Percentiles rank a stretch among this genome's conserved stretches.
Evolutionary conservation across 2,888 invertebrate species (phyloP).

Genomic region (Margaritifera margaritifera): DNA sequence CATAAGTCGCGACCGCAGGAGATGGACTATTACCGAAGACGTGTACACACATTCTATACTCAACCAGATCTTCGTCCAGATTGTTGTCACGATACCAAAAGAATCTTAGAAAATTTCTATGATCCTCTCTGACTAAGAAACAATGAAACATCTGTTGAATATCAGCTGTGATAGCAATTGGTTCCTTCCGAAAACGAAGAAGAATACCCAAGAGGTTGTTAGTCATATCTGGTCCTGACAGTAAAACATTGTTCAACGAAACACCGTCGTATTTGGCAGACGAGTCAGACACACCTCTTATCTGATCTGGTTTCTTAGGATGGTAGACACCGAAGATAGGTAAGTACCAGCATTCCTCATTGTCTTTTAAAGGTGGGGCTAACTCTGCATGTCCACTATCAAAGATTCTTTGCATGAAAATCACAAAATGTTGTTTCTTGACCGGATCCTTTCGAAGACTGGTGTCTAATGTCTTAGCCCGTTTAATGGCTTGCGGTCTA

Average conservation of each 20-base stretch:
- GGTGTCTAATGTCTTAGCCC: conserved; percentile 18
- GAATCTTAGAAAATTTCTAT: conserved; percentile 32
- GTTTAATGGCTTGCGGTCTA: conserved; percentile 13
- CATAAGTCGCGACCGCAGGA: conserved; percentile 35
- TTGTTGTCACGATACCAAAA: conserved; percentile 39
- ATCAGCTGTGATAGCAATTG: conserved; percentile 26
- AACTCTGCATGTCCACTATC: conserved; percentile 29
- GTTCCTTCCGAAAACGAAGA: conserved; percentile 24
- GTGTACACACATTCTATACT: conserved; percentile 35
- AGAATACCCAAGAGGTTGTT: conserved; percentile 34
- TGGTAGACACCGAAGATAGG: conserved; percentile 38
- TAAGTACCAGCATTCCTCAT: conserved; percentile 39
- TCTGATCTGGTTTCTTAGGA: conserved; percentile 24
- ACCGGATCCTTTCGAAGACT: conserved; percentile 17
- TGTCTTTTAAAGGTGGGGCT: conserved; percentile 16
- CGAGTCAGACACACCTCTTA: conserved; percentile 38
- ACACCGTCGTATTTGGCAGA: conserved; percentile 27
- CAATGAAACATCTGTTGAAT: conserved; percentile 39
- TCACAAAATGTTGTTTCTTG: conserved; percentile 27
- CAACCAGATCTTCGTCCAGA: conserved; percentile 13
- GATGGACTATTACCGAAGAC: conserved; percentile 37
- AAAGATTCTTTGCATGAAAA: conserved; percentile 35
- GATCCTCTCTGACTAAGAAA: conserved; percentile 23
- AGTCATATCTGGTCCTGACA: conserved; percentile 30
- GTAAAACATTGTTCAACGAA: conserved; percentile 31